These are phyloP conservation scores for Pachyseris speciosa DNA, from an alignment of 64 coral and sea anemone genomes.

Conservation along the genomic window DNA sequence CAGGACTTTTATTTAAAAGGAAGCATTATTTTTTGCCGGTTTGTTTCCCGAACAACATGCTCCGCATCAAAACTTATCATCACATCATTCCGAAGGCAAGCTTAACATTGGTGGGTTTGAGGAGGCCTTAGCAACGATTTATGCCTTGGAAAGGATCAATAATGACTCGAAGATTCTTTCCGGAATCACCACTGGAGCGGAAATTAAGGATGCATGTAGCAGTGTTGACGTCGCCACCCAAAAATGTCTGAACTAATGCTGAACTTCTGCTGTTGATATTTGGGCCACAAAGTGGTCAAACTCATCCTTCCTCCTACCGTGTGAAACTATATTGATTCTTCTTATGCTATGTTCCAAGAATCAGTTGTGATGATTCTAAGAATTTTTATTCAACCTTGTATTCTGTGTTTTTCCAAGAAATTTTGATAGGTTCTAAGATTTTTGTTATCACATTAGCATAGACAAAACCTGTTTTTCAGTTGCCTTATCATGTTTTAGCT, in stretches of 20 bases:
- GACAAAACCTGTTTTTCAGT: no score
- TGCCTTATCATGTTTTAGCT: no score
- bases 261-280: no score
- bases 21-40: conserved; percentile 71
- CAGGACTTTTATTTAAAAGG: conserved; percentile 51
- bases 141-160: conserved; percentile 77
- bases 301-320: no score
- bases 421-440: no score
- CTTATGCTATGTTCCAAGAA: no score
- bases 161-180: conserved; percentile 68
- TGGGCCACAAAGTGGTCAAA: no score
- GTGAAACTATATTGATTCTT: no score
- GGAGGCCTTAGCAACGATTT: conserved; percentile 77
- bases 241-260: conserved; percentile 80
- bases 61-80: conserved; percentile 6
- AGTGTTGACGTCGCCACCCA: conserved; percentile 81
- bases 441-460: no score
- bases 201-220: conserved; percentile 87
- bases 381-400: no score
- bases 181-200: conserved; percentile 75
- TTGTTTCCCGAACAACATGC: conserved; percentile 79
- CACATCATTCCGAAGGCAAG: conserved; percentile 26
- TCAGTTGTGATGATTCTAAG: no score
- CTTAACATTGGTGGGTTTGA: conserved; percentile 73
- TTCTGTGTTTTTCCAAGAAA: no score